Evolutionary conservation across 2,113 vertebrate species (phyloP).

Genomic region (Cephalopterus ornatus): DNA sequence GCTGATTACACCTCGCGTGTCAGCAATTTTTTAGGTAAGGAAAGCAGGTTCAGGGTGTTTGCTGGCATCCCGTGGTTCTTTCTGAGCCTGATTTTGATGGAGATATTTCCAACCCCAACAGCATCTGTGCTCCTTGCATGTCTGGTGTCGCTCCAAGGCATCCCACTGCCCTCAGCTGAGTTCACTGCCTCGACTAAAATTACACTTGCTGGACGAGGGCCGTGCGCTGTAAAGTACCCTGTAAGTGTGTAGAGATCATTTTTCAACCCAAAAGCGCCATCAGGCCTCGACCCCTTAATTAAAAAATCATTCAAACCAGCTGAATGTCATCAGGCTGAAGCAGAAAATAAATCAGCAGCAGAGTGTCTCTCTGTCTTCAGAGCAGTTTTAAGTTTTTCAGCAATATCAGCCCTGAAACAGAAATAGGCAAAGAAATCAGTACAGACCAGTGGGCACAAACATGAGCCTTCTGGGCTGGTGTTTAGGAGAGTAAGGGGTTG

Average conservation of each 20-base stretch:
- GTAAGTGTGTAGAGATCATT: not conserved
- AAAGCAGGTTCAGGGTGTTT: not conserved
- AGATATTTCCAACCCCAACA: not conserved
- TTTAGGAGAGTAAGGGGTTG: not conserved
- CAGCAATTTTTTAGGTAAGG: not conserved
- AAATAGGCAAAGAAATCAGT: not conserved
- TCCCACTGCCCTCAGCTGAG: not conserved
- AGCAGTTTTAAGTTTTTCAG: not conserved
- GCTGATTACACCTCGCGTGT: not conserved
- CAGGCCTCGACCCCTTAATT: not conserved
- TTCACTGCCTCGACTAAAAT: not conserved
- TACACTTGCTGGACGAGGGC: not conserved
- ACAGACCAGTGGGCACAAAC: fast-evolving
- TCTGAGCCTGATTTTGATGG: not conserved
- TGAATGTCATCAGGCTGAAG: not conserved
- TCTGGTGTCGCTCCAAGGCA: not conserved
- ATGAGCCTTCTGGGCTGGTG: not conserved
- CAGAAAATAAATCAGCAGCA: not conserved
- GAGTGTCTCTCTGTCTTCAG: fast-evolving
- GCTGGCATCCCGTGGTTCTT: not conserved
- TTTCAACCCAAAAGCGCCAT: not conserved
- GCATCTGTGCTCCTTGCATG: not conserved
- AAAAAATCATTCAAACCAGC: not conserved
- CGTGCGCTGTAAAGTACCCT: not conserved
- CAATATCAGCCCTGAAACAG: not conserved